Base-by-base conservation (phyloP, 2,113 vertebrate genomes). In the Phylloscopus whistleri region DNA sequence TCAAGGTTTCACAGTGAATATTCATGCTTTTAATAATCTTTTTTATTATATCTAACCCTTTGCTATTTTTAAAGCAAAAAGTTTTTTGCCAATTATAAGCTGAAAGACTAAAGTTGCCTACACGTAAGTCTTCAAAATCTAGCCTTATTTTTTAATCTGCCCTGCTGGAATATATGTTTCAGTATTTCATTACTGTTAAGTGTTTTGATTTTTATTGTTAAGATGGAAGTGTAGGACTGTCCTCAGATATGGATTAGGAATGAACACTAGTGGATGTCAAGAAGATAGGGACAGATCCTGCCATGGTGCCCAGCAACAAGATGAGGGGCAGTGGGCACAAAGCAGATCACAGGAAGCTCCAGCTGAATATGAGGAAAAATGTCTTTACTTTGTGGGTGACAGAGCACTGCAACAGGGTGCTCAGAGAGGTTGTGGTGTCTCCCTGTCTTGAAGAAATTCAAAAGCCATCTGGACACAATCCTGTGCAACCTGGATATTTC, bases 291-390 rank as follows among this genome's bases (percentile, higher is more conserved):
- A 66, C 41, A 66, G n/a, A 56, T 27, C 24, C 16, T 48, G n/a
- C 69, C 1, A 0, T n/a, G 30, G 15, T 49, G 12, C 59, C 16
- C n/a, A 56, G n/a, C 1, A 15, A n/a, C 19, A 56, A 24, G n/a
- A 56, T 10, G 28, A 75, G 19, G 12, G 30, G 9, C 43, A 56
- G 35, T 24, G 41, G 19, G 19, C 23, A n/a, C 23, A 49, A 49
- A n/a, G 23, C 4, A 4, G 26, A 85, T 5, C 30, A 49, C n/a
- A 66, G 30, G 19, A 56, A 85, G 28, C 8, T 16, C 19, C 41
- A 48, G 12, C 33, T 55, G 9, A 44, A 55, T 22, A 63, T 46
- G 18, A 46, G 27, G 49, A 63, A 73, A 63, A 63, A 46, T 39
- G 17, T 14, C 41, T 63, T 31, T 18, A 22, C 17, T 53, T 27